phyloP scores from a whole-genome alignment of 2,797 vertebrate species.

The Lithobates pipiens region DNA sequence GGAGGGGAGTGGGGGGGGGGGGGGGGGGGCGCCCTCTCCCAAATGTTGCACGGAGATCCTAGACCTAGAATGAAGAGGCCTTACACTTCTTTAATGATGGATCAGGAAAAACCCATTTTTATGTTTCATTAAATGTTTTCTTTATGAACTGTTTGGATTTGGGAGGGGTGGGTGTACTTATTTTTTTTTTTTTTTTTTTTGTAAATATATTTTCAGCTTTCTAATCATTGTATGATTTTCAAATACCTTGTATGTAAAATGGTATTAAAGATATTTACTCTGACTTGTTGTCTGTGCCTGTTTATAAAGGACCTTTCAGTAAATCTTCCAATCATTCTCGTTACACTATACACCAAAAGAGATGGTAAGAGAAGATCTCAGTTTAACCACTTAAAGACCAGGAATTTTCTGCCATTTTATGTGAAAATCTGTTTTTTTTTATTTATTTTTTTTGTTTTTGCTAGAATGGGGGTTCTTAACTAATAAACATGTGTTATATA shows the following conservation, averaged over 20 bases:
- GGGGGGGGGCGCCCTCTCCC: neutral
- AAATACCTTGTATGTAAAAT: constrained; percentile 42
- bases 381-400: too few relatives aligned
- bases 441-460: too few relatives aligned
- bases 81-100: neutral
- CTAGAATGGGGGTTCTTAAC: too few relatives aligned
- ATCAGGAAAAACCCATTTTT: too few relatives aligned
- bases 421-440: too few relatives aligned
- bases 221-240: constrained; percentile 62
- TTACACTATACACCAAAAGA: too few relatives aligned
- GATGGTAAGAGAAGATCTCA: too few relatives aligned
- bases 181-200: constrained; percentile 61
- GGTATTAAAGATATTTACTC: constrained; percentile 30
- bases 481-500: too few relatives aligned
- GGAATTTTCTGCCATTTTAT: too few relatives aligned
- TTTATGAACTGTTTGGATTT: constrained; percentile 58
- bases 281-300: neutral
- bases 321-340: too few relatives aligned
- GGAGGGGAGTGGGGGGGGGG: fast-evolving
- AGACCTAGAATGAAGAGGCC: neutral
- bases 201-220: constrained; percentile 71
- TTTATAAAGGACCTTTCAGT: too few relatives aligned
- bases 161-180: constrained; percentile 67
- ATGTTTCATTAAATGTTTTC: neutral
- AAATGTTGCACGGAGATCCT: neutral